Evolutionary conservation across 2,888 invertebrate genomes (phyloP), one percentile per base, ranked within the genome.

Genomic region (Fabriciana adippe): DNA sequence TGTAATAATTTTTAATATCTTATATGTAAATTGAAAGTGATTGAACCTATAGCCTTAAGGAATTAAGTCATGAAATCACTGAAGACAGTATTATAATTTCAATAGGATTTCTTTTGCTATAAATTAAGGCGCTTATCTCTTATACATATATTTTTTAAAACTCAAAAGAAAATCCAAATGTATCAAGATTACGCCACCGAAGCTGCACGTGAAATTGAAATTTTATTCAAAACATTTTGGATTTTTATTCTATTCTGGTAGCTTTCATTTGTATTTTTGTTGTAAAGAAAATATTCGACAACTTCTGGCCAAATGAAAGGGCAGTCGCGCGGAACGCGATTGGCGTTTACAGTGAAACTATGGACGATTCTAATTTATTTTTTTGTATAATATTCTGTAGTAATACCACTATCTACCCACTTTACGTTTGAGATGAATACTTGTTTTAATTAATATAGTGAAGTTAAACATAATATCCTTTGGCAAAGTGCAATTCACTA

Each of bases 201-300:
- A 31, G 48, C 3, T 11, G 2, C 18, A 57, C 11, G 5, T 6
- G 48, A 31, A 59, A 48, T 48, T 59, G 5, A n/a, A 59, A 5
- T 48, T 47, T 59, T 48, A 59, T 48, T 31, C 6, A 48, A 59
- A 59, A 59, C 47, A 26, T 31, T 35, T 51, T 51, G 35, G 2
- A 6, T 51, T 51, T 51, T 41, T 61, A 61, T 51, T 16, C 16
- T 41, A 48, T 51, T 51, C 50, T n/a, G n/a, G n/a, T 18, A 51
- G 15, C 50, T 51, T 51, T 61, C 50, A 35, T 61, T 21, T 50
- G 51, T 51, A 31, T 61, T 61, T 50, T n/a, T n/a, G 61, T 51
- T 61, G 51, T 61, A 51, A 51, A 31, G 16, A 61, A 61, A 61
- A 51, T 61, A 61, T 61, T 61, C 51, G 61, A 61, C 51, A 61